phyloP scores from a whole-genome alignment of 2,797 vertebrate species.

The Gadopsis bispinosus region DNA sequence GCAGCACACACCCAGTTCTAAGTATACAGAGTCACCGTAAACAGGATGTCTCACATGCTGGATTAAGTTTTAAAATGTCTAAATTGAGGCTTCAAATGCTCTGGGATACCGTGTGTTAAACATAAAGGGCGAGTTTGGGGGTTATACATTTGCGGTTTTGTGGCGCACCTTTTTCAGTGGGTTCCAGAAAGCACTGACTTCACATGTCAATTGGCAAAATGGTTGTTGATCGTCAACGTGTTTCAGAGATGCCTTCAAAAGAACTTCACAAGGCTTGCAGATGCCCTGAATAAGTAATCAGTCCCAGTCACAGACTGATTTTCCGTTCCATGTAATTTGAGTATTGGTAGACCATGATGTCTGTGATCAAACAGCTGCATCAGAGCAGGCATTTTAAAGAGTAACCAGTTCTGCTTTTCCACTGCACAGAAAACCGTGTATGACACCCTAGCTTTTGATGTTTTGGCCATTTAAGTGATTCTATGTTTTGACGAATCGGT shows the following conservation, averaged over 20 bases:
- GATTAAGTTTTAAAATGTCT: background rate
- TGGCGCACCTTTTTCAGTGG: background rate
- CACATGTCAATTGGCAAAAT: background rate
- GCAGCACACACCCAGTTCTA: constrained; percentile 1
- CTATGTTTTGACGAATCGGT: background rate
- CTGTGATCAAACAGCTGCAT: background rate
- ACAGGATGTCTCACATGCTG: background rate
- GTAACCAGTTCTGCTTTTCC: background rate
- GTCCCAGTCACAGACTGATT: background rate
- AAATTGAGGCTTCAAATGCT: background rate
- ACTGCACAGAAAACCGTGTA: background rate
- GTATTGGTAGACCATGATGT: background rate
- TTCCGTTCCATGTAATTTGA: background rate
- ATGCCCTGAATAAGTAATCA: background rate
- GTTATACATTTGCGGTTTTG: background rate
- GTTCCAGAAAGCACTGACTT: background rate
- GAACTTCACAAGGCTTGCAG: background rate
- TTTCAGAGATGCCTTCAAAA: background rate
- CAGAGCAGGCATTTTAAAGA: background rate
- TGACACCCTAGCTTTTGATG: background rate
- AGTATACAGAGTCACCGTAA: background rate
- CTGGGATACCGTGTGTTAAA: background rate
- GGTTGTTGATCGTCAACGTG: background rate
- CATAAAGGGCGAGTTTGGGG: background rate
- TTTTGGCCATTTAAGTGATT: background rate